Evolutionary conservation across 2,797 vertebrate species (phyloP), one percentile per base, ranked within the genome.

Genomic region (Ataeniobius toweri): DNA sequence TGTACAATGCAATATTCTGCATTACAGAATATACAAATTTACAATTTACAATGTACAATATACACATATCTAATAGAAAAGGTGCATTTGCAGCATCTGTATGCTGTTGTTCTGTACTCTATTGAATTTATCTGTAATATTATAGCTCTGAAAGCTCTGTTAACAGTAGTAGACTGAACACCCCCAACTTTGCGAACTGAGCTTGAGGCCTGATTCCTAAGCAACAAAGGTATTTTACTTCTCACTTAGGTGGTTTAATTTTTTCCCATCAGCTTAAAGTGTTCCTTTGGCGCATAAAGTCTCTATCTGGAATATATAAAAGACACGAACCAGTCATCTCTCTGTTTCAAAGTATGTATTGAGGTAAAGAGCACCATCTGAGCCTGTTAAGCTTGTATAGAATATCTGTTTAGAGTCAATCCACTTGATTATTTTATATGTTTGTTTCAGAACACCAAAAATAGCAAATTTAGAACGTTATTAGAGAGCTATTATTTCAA

Each of bases 261-360:
- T 73, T 70, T 18, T 73, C 50, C 14, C 5, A n/a, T 55, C 53
- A 71, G 77, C 80, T 84, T 67, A 86, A 78, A 86, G 82, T 12
- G 46, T 13, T 46, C 14, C 18, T 51, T 26, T 20, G 48, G 53
- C 51, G 39, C 24, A 55, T 75, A 18, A 74, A 59, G 36, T 13
- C 7, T 28, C 41, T 58, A 22, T 71, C 72, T 69, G 74, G 76
- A 83, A 73, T 75, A 75, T 71, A 65, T 44, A 39, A 68, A 72
- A 56, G 26, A 46, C 74, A 31, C 39, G 36, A 58, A 13, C 39
- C 41, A 46, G 67, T 46, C 71, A 8, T 55, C 56, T 36, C 36
- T 48, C 63, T 46, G 68, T 81, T 76, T 83, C 70, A 79, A 76
- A 76, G 55, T 2, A 10, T n/a, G n/a, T 56, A 61, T 31, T 53